Base-by-base conservation (phyloP, 2,113 vertebrate genomes). In the Myxocyprinus asiaticus region DNA sequence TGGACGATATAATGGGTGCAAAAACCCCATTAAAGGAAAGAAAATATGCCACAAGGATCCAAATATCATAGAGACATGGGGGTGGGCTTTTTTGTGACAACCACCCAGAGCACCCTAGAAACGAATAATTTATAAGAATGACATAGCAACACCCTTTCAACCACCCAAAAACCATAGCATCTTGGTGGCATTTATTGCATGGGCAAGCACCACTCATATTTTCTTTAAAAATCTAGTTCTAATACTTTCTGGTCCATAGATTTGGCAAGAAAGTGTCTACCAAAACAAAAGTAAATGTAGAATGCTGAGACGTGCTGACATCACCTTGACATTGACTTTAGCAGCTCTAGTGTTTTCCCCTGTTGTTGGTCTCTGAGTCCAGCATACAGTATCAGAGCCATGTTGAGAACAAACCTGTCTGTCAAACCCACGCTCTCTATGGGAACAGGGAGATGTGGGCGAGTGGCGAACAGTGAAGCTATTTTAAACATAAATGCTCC, bases 351-450 rank as follows among this genome's bases (percentile, higher is more conserved):
- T 47, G 56, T 59, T 59, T 73, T 73, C 12, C 12, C 17, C 17
- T 47, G 68, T 63, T 67, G 17, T 22, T 62, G 53, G 1, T 33
- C 22, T 33, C 22, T 45, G 61, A 58, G 55, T 58, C 55, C 55
- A n/a, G 51, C 14, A 4, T n/a, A 58, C 14, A 58, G 55, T 7
- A 10, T 69, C 51, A 59, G 14, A 56, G 56, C 65, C 62, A 14
- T 9, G 45, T 53, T 15, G 6, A 65, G 65, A 74, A 74, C 75
- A 69, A 51, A 43, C 43, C 55, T 74, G 64, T 81, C 79, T 68
- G 56, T 84, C 82, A 83, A 72, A 65, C 81, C 59, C 81, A 79
- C 63, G 5, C 69, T 4, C 79, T 67, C 63, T 43, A 50, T 43
- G 4, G 55, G 75, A 81, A 43, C 68, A 45, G 12, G 14, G 67